A percentile compares a stretch with the other conserved stretches of the same genome.
These are phyloP conservation scores for Lochmaea crataegi DNA, from an alignment of 2,888 invertebrate species.

Conservation along the genomic window DNA sequence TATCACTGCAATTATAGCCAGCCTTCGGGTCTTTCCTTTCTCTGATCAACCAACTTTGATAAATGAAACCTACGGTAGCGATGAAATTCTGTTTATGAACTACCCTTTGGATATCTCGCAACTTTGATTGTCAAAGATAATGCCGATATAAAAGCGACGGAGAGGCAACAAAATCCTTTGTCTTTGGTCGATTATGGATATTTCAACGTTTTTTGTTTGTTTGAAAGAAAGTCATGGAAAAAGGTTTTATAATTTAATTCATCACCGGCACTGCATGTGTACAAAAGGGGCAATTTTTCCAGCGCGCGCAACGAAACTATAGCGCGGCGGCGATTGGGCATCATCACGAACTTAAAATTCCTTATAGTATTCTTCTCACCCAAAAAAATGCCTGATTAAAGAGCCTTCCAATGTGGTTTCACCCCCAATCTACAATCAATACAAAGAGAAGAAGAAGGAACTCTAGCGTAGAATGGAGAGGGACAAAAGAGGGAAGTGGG, in stretches of 20 bases:
- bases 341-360: no score
- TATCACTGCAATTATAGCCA: slow-evolving; percentile 49
- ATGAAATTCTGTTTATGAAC: slow-evolving; percentile 44
- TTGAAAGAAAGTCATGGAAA: neutral
- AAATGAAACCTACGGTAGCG: slow-evolving; percentile 42
- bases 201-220: neutral
- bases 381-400: no score
- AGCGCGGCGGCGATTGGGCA: no score
- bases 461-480: no score
- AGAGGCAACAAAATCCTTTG: slow-evolving; percentile 18
- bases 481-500: no score
- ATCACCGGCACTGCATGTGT: no score
- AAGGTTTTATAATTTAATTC: neutral
- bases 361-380: no score
- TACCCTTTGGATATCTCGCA: slow-evolving; percentile 40
- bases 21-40: slow-evolving; percentile 43
- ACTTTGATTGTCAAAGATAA: slow-evolving; percentile 40
- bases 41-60: slow-evolving; percentile 49
- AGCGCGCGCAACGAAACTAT: no score
- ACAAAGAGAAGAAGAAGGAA: no score
- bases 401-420: no score
- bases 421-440: no score
- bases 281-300: no score
- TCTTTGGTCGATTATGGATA: slow-evolving; percentile 15
- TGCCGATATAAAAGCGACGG: slow-evolving; percentile 10